Evolutionary conservation across 2,113 vertebrate genomes (phyloP).

Genomic region (Nyctibius bracteatus): DNA sequence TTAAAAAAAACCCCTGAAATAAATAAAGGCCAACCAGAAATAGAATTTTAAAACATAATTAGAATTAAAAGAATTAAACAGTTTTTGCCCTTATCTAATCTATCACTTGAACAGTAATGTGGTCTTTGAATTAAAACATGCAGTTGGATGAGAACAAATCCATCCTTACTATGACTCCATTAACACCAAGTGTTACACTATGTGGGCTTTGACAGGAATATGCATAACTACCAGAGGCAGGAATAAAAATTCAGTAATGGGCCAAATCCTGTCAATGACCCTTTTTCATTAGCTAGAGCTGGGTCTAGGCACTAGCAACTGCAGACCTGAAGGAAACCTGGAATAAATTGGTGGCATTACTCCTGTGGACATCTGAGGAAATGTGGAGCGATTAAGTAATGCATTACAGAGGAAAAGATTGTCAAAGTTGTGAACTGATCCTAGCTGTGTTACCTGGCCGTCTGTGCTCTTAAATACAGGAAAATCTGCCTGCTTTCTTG

Average conservation of each 20-base stretch:
- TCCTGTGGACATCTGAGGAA: background rate
- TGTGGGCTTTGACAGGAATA: constrained; percentile 19
- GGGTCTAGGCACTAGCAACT: background rate
- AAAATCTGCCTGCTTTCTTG: background rate
- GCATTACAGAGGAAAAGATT: background rate
- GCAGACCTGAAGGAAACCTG: background rate
- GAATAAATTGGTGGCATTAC: background rate
- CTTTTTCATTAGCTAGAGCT: background rate
- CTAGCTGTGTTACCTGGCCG: background rate
- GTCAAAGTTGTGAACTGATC: background rate
- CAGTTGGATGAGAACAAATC: constrained; percentile 20
- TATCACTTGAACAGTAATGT: constrained; percentile 2
- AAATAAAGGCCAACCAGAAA: background rate
- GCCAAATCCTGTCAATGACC: background rate
- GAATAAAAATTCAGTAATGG: constrained; percentile 26
- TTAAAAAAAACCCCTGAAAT: background rate
- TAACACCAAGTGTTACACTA: constrained; percentile 24
- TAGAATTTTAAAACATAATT: constrained; percentile 4
- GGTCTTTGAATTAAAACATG: constrained; percentile 39
- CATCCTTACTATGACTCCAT: constrained; percentile 2
- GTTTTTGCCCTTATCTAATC: background rate
- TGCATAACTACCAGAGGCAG: background rate
- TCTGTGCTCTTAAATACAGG: background rate
- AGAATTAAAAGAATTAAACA: constrained; percentile 32
- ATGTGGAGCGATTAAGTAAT: background rate